Evolutionary conservation across 2,797 vertebrate species (phyloP), one percentile per base, ranked within the genome.

Genomic region (Oophaga sylvatica): DNA sequence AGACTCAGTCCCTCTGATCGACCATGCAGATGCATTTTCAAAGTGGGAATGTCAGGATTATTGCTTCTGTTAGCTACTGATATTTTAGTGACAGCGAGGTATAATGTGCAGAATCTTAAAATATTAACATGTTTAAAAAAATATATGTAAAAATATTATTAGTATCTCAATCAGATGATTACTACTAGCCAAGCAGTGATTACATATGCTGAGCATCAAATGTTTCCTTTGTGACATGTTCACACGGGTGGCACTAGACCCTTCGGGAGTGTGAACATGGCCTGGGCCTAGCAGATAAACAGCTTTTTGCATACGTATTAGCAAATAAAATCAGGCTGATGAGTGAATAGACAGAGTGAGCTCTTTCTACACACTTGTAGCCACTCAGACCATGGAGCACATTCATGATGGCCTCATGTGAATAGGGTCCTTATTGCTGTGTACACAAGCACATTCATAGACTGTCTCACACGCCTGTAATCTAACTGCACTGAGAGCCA

Each of bases 401-500:
- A 67, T 81, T 81, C 41, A 81, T 65, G 57, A 19, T 5, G 19
- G 31, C 20, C 35, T 75, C 45, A n/a, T 11, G 15, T 87, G 19
- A 87, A 73, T 75, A 63, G 29, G 41, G n/a, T 48, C n/a, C 57
- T 67, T 87, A 83, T 82, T 77, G 86, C 70, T 77, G 29, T 67
- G 70, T 59, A 77, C 80, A 82, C 19, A 68, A 84, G 35, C 53
- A 35, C 57, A 87, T 75, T 63, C 79, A 75, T 8, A 80, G 17
- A 11, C 63, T 68, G 45, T 12, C 78, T 63, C 10, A 75, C 11
- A 73, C 35, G 19, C 6, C 81, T 73, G 67, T 57, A 82, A 82
- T 20, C 22, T 26, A 71, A 63, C n/a, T 45, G 35, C 31, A 67
- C 29, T 57, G 19, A 31, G 53, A 12, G 56, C 81, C 2, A 83